Conservation (phyloP, 2,888 invertebrate species). For the Pegoplata infirma region DNA sequence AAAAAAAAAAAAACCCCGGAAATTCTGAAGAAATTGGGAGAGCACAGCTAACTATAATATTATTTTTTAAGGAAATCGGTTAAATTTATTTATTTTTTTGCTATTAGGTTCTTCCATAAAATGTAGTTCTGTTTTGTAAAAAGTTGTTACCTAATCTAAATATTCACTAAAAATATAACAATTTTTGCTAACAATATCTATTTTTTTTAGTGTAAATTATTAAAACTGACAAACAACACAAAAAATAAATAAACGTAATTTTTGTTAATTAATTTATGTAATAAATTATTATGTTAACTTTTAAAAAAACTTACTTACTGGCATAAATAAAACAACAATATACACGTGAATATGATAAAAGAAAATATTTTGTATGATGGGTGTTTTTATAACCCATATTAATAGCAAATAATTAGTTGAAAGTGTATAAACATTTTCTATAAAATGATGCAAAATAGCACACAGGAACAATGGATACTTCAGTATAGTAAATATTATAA, state of each 20-base stretch:
- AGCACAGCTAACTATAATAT: too few species aligned
- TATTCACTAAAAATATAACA: too few species aligned
- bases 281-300: slow-evolving; percentile 59
- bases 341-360: background rate
- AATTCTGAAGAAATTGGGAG: too few species aligned
- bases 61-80: too few species aligned
- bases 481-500: background rate
- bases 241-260: slow-evolving; percentile 34
- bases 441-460: background rate
- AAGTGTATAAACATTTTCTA: background rate
- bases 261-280: slow-evolving; percentile 54
- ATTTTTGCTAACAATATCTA: too few species aligned
- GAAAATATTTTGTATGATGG: background rate
- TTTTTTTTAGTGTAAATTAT: too few species aligned
- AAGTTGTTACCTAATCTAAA: too few species aligned
- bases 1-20: too few species aligned
- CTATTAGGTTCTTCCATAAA: too few species aligned
- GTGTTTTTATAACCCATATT: background rate
- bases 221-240: background rate
- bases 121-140: too few species aligned
- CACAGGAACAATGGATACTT: too few species aligned
- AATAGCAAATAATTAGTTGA: background rate
- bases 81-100: too few species aligned
- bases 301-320: slow-evolving; percentile 17
- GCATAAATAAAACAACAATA: background rate